Evolutionary conservation across 2,797 vertebrate species (phyloP).

Genomic region (Scyliorhinus canicula): DNA sequence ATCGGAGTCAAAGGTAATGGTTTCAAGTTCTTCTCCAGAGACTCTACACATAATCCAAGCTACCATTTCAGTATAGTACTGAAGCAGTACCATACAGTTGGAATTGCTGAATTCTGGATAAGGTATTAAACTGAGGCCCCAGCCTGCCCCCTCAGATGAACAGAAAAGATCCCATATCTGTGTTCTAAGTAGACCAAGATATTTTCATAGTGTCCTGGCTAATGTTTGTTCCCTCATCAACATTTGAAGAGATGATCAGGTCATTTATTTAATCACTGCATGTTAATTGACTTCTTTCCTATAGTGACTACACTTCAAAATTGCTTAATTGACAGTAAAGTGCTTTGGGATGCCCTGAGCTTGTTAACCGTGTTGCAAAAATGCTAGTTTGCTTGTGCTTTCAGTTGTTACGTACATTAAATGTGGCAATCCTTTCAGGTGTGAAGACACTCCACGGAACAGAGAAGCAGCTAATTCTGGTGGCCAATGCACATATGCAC

Average conservation of each 20-base stretch:
- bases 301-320: neutral
- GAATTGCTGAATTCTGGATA: too few relatives aligned
- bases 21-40: neutral
- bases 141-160: neutral
- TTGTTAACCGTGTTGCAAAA: neutral
- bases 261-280: neutral
- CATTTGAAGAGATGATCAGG: neutral
- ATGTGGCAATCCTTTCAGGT: constrained; percentile 53
- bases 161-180: too few relatives aligned
- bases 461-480: constrained; percentile 83
- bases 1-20: neutral
- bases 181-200: too few relatives aligned
- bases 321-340: neutral
- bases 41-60: neutral
- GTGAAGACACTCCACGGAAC: constrained; percentile 67
- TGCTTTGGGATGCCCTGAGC: neutral
- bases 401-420: neutral
- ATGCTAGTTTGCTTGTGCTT: constrained; percentile 17
- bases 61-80: too few relatives aligned
- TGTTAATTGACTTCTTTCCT: neutral
- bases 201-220: neutral
- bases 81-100: too few relatives aligned
- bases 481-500: constrained; percentile 97
- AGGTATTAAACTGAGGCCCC: too few relatives aligned
- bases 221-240: neutral